Conservation (phyloP, 2,888 invertebrate species). For the Agrochola circellaris region DNA sequence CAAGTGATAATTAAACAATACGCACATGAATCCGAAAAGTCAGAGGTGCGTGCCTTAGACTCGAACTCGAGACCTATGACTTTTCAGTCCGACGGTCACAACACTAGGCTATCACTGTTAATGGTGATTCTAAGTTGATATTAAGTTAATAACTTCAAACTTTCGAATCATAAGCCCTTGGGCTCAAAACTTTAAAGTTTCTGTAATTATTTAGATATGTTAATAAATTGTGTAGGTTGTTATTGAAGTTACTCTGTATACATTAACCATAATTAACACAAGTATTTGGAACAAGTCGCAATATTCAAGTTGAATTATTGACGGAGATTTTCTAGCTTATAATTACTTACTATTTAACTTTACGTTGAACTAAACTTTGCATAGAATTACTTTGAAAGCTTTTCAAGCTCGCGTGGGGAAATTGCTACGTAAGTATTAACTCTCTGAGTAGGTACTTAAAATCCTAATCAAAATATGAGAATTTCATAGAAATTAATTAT, state of each 20-base stretch:
- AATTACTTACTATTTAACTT: neutral
- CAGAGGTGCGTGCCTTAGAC: too few relatives aligned
- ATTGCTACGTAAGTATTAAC: neutral
- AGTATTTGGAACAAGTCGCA: conserved; percentile 5
- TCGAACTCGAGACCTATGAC: too few relatives aligned
- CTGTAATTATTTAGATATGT: conserved; percentile 8
- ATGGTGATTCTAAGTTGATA: too few relatives aligned
- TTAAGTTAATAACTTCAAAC: neutral
- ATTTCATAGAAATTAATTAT: neutral
- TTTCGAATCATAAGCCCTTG: neutral
- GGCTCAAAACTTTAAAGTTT: neutral
- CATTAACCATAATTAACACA: conserved; percentile 1
- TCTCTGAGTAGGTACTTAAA: neutral
- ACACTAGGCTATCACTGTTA: too few relatives aligned
- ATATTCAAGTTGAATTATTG: neutral
- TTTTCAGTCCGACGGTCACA: too few relatives aligned
- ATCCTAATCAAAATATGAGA: neutral
- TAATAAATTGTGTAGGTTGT: conserved; percentile 2
- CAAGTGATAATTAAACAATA: too few relatives aligned
- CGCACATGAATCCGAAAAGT: too few relatives aligned
- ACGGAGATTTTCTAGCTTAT: neutral
- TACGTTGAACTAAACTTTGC: neutral
- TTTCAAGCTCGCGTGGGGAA: neutral
- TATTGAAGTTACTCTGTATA: neutral
- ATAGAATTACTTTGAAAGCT: neutral